Base-by-base conservation (phyloP, 92 coral and sea anemone species). In the Palythoa heliodiscus region DNA sequence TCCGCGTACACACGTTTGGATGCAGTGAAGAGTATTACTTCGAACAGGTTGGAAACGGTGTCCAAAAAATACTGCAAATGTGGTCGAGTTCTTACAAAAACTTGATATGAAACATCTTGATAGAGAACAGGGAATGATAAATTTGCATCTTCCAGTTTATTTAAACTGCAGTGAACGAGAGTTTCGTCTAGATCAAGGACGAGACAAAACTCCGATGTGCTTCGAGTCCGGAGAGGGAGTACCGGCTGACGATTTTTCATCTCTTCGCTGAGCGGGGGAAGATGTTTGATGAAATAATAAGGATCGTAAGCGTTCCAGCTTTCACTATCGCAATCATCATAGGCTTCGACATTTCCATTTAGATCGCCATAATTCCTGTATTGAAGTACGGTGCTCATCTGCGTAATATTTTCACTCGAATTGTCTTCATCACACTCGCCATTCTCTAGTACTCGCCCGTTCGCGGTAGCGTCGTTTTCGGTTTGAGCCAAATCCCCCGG, bases 1-100 rank as follows among this genome's bases (percentile, higher is more conserved):
- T 97, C 99, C 11, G 99, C 99, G 90, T 97, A 97, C 19, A 97
- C 99, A 73, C 96, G 93, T 90, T 97, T 94, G 64, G 99, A 97
- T 63, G 99, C 99, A 61, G 98, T 97, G 83, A 97, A 97, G 54
- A 97, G 89, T 87, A 97, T 97, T 37, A 97, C 99, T 87, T 97
- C 99, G 88, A 97, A 97, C 69, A 90, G 73, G 75, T 82, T 88
- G 64, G 99, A 93, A 19, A 94, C 99, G 70, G 93, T 81, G 87
- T 97, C 95, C 24, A 97, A 92, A 83, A 97, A 97, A 57, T 92
- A 89, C 91, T 94, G 93, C 73, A 97, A 83, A 87, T 97, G 99
- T 17, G 99, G 99, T 57, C 99, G 86, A 71, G 99, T 97, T 11
- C 99, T 91, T 25, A 97, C 99, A 67, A 94, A 97, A 8, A 97